Base-by-base conservation (phyloP, 2,888 invertebrate genomes). In the Melipona beecheii region DNA sequence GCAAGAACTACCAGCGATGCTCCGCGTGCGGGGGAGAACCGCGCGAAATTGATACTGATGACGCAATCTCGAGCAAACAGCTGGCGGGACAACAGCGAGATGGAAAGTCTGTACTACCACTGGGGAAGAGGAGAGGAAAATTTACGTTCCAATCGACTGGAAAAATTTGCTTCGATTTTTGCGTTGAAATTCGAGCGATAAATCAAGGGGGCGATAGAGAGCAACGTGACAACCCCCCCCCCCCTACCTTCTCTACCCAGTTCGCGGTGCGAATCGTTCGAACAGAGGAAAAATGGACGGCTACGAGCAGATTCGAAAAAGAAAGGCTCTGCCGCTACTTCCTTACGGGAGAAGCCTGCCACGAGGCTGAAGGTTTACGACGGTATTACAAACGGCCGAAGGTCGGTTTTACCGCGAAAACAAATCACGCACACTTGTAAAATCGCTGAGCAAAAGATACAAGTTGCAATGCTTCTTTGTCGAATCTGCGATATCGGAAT, bases 331-430 rank as follows among this genome's bases (percentile, higher is more conserved):
- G 73, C 49, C 27, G 27, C 24, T 24, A 43, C 43, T 43, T 11
- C 9, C 36, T 1, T 0, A 0, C 9, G 9, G 43, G 43, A 43
- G 43, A n/a, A 43, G 60, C 58, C 64, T 31, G 62, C 49, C 58
- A 43, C 43, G 76, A 83, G 69, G 83, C 54, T 74, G 81, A 81
- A 83, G 83, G 70, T 81, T 83, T 77, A 81, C 72, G 76, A 54
- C 73, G 54, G 73, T 73, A 73, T 81, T 77, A 83, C 66, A 81
- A 83, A 83, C 81, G 65, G 81, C 56, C 83, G 81, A 83, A 83
- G 81, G 81, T 73, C 81, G 81, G 36, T 56, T 19, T 83, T 58
- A 43, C 82, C 19, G 76, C 24, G 82, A 43, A 70, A 77, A 81
- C 78, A 56, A 73, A 78, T 78, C 65, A 31, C 3, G 65, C 17